Conservation (phyloP, 2,797 vertebrate genomes). For the Myiotriccus ornatus region DNA sequence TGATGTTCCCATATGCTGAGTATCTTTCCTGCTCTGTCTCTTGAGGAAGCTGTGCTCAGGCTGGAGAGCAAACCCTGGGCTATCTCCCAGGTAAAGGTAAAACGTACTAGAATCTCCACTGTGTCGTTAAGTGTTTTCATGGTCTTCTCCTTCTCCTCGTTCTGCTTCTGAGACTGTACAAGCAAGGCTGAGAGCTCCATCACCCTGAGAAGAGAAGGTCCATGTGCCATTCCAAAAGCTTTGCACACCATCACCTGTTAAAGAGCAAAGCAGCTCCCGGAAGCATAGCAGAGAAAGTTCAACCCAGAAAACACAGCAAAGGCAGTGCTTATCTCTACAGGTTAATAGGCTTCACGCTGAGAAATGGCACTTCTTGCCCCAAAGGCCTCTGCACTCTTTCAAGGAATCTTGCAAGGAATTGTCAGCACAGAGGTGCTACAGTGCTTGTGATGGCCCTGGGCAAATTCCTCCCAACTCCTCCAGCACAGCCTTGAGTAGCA, state of each 20-base stretch:
- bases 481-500: background rate
- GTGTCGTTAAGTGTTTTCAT: conserved; percentile 70
- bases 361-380: background rate
- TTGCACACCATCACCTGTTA: background rate
- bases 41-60: background rate
- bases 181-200: conserved; percentile 77
- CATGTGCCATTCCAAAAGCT: conserved; percentile 20
- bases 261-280: background rate
- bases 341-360: background rate
- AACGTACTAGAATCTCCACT: conserved; percentile 75
- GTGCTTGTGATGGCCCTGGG: background rate
- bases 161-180: conserved; percentile 72
- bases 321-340: background rate
- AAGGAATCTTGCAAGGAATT: background rate
- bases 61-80: background rate
- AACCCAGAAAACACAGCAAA: background rate
- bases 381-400: background rate
- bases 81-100: conserved; percentile 24
- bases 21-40: background rate
- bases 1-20: background rate
- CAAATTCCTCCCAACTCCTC: background rate
- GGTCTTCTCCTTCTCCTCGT: conserved; percentile 64
- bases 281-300: background rate
- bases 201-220: conserved; percentile 75
- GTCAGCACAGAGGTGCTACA: background rate